A percentile compares a stretch with the other conserved stretches of the same genome.
phyloP scores from a whole-genome alignment of 2,888 invertebrate species.

The Amphiduros pacificus region DNA sequence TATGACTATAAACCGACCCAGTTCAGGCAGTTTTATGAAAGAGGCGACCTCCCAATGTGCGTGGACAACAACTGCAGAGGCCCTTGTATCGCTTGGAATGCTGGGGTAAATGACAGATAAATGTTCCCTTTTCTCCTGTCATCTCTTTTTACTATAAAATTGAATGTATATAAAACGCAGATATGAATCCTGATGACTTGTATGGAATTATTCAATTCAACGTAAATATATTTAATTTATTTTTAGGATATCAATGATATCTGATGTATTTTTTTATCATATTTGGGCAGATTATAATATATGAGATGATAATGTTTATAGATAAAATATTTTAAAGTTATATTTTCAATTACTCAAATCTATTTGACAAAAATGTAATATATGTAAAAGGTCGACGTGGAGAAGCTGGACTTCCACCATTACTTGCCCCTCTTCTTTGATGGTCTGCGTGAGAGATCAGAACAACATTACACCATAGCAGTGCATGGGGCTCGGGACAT shows the following conservation, averaged over 20 bases:
- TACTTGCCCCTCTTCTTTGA: constrained; percentile 94
- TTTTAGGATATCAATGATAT: too few species aligned
- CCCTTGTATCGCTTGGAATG: constrained; percentile 74
- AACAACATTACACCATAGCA: constrained; percentile 86
- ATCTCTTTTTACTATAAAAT: too few species aligned
- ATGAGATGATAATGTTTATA: too few species aligned
- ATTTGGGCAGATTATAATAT: too few species aligned
- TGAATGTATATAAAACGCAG: too few species aligned
- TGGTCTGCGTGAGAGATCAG: constrained; percentile 79
- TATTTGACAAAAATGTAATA: constrained; percentile 42
- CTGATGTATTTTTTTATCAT: background rate
- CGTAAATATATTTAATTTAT: too few species aligned
- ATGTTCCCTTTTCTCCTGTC: too few species aligned
- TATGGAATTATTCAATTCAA: too few species aligned
- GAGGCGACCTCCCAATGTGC: constrained; percentile 78
- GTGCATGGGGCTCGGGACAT: constrained; percentile 87
- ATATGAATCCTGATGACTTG: too few species aligned
- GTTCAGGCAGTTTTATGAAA: constrained; percentile 70
- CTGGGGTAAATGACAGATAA: constrained; percentile 21
- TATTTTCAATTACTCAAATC: too few species aligned
- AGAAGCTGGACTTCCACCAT: constrained; percentile 87
- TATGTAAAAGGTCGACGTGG: constrained; percentile 72
- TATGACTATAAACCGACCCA: background rate
- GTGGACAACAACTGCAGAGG: constrained; percentile 71
- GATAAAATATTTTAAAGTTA: too few species aligned